Evolutionary conservation across 2,888 invertebrate genomes (phyloP).

Genomic region (Ecliptopera silaceata): DNA sequence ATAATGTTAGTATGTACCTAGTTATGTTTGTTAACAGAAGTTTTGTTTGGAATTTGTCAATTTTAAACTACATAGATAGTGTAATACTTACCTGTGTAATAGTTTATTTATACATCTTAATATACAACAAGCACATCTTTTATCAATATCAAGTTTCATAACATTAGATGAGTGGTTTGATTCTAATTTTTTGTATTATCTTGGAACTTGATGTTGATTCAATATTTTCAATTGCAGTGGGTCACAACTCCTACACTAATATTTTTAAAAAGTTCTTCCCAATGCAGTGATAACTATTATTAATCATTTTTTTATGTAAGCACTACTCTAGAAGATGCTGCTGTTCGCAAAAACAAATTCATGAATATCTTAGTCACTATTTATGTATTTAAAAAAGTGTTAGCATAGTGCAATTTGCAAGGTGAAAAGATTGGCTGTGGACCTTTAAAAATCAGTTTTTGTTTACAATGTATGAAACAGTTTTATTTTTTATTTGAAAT

Average conservation of each 20-base stretch:
- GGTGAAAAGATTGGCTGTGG: too few species aligned
- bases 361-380: too few species aligned
- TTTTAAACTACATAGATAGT: conserved; percentile 1
- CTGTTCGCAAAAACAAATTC: too few species aligned
- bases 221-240: not conserved
- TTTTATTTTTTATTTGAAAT: too few species aligned
- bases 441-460: too few species aligned
- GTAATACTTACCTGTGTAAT: too few species aligned
- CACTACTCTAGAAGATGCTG: too few species aligned
- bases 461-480: too few species aligned
- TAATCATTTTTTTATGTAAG: too few species aligned
- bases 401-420: too few species aligned
- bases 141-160: not conserved
- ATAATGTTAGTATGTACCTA: conserved; percentile 48
- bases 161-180: not conserved
- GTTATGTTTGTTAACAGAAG: conserved; percentile 24
- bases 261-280: not conserved
- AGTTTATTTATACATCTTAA: not conserved
- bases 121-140: not conserved
- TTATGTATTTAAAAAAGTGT: too few species aligned
- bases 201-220: not conserved
- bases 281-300: too few species aligned
- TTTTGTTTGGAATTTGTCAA: conserved; percentile 19
- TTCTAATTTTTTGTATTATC: not conserved
- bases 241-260: not conserved